Evolutionary conservation across 2,888 invertebrate genomes (phyloP), one percentile per base, ranked within the genome.

Genomic region (Plagodis pulveraria): DNA sequence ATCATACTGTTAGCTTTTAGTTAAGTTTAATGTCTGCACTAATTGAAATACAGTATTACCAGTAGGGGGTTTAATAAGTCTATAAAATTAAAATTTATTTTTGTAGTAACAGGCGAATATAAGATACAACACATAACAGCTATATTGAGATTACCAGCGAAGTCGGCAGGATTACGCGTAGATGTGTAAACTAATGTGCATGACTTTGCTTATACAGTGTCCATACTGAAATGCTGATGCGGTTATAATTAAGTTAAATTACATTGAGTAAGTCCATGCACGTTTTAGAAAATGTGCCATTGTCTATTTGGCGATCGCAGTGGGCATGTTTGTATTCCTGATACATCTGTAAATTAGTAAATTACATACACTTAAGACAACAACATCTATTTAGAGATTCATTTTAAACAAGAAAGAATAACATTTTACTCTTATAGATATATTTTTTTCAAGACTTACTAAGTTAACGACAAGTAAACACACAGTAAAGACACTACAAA

Each of bases 291-390:
- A 78, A 81, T 64, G 80, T 78, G 74, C 82, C 83, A 65, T 80
- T 83, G 51, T 80, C 77, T 68, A 84, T 69, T 72, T 87, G 76
- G 70, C 75, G 75, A 76, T 90, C 87, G 86, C 91, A 90, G 89
- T 91, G 87, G 84, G 88, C 85, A 76, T 75, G 75, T 84, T 86
- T 88, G 86, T 84, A 89, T 69, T 84, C 74, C 76, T 85, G 77
- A 83, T 88, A 90, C 71, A 86, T 86, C 91, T 91, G 91, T 41
- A 87, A 84, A 81, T 68, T 70, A 50, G 35, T 47, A 59, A 50
- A 53, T 6, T 48, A 47, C 36, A 57, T 7, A 41, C 34, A 45
- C 45, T 45, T 34, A 36, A 41, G 45, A 38, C 34, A n/a, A n/a
- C n/a, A n/a, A n/a, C n/a, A 48, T 35, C 12, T 47, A 41, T 44